Percentiles rank a stretch among this genome's conserved stretches.
phyloP scores from a whole-genome alignment of 1,140 invertebrate species.

The Dendrolimus kikuchii region DNA sequence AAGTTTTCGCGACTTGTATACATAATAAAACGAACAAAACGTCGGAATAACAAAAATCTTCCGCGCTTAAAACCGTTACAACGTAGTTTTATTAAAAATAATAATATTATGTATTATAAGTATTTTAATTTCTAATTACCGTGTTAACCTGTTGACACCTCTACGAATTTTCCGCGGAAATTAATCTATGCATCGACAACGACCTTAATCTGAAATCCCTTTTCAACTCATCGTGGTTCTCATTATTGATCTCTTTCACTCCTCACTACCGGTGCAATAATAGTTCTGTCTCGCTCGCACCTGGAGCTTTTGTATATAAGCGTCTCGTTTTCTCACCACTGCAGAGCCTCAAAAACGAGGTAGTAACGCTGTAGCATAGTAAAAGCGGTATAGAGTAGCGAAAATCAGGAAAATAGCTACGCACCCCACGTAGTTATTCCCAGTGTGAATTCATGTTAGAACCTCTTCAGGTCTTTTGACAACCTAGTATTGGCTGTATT shows the following conservation, averaged over 20 bases:
- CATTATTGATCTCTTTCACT: conserved; percentile 73
- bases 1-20: too few relatives aligned
- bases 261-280: conserved; percentile 71
- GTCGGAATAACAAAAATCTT: too few relatives aligned
- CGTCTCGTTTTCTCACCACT: conserved; percentile 53
- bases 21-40: too few relatives aligned
- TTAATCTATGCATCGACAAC: conserved; percentile 66
- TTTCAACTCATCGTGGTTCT: conserved; percentile 71
- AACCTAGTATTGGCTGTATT: too few relatives aligned
- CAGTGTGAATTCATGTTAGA: too few relatives aligned
- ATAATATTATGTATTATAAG: too few relatives aligned
- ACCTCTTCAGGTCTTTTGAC: too few relatives aligned
- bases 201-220: conserved; percentile 73
- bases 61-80: too few relatives aligned
- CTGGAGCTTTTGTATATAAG: conserved; percentile 19
- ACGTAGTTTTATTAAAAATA: too few relatives aligned
- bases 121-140: not conserved
- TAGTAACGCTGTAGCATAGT: conserved; percentile 47
- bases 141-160: conserved; percentile 5
- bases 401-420: too few relatives aligned
- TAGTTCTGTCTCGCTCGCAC: conserved; percentile 34
- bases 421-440: too few relatives aligned
- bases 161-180: conserved; percentile 35
- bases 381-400: too few relatives aligned
- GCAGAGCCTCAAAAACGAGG: conserved; percentile 70